A percentile compares a stretch with the other conserved stretches of the same genome.
These are phyloP conservation scores for Pteromalus puparum DNA, from an alignment of 1,140 invertebrate genomes.

Conservation along the genomic window DNA sequence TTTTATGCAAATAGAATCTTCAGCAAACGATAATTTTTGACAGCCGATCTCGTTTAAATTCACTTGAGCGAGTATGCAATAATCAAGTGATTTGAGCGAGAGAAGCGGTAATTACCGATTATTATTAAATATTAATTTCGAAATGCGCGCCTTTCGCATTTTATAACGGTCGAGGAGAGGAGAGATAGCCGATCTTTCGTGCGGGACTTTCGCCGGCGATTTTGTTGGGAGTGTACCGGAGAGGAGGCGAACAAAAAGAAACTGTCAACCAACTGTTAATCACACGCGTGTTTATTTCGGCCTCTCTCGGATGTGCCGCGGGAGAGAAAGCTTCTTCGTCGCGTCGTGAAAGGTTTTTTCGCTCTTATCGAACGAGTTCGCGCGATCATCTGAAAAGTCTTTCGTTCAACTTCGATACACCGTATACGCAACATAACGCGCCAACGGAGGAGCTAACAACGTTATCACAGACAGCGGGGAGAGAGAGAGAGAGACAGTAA, in stretches of 20 bases:
- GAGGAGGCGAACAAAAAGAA: neutral
- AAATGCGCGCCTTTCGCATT: neutral
- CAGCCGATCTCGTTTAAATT: neutral
- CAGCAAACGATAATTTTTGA: neutral
- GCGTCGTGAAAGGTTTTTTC: neutral
- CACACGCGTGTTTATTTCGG: slow-evolving; percentile 30
- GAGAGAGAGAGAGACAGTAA: neutral
- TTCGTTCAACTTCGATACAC: too few species aligned
- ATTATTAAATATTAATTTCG: slow-evolving; percentile 5
- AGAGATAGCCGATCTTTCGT: slow-evolving; percentile 15
- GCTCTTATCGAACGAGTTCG: neutral
- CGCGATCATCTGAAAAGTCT: neutral
- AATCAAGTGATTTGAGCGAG: neutral
- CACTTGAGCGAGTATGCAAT: neutral
- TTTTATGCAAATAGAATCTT: neutral
- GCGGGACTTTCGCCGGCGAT: slow-evolving; percentile 1
- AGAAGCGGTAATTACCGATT: neutral
- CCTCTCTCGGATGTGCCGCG: neutral
- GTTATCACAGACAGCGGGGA: neutral
- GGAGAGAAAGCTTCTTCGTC: neutral
- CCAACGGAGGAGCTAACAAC: neutral
- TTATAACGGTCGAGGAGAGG: neutral
- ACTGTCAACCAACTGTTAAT: slow-evolving; percentile 37
- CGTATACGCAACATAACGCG: neutral
- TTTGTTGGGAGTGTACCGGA: neutral